Conservation (phyloP, 1,140 invertebrate genomes). For the Tachypleus tridentatus region DNA sequence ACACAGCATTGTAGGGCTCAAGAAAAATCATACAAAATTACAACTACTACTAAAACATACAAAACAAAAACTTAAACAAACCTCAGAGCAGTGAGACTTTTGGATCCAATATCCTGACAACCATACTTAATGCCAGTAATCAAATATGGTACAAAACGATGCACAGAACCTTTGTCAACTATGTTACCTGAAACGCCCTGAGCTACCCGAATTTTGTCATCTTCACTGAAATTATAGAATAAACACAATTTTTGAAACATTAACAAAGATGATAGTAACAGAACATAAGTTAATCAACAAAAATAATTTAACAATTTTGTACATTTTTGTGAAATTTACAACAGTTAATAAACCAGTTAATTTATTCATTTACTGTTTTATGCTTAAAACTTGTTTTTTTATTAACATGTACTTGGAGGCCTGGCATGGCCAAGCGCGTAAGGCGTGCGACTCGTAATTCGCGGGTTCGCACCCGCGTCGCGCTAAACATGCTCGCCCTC, state of each 20-base stretch:
- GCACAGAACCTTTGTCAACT: slow-evolving; percentile 92
- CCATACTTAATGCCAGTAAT: slow-evolving; percentile 91
- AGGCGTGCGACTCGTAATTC: too few relatives aligned
- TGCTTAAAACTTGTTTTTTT: too few relatives aligned
- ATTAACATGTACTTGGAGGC: too few relatives aligned
- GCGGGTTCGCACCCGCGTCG: too few relatives aligned
- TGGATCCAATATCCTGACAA: slow-evolving; percentile 92
- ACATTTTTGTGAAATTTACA: neutral
- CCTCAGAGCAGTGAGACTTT: slow-evolving; percentile 38
- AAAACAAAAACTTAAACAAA: slow-evolving; percentile 17
- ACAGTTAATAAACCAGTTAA: neutral
- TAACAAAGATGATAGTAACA: neutral
- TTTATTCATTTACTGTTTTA: too few relatives aligned
- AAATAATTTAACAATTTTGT: neutral
- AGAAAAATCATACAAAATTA: neutral
- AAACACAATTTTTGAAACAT: neutral
- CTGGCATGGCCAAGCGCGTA: too few relatives aligned
- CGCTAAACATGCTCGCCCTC: too few relatives aligned
- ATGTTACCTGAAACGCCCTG: slow-evolving; percentile 97
- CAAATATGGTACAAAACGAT: slow-evolving; percentile 91
- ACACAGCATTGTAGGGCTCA: too few relatives aligned
- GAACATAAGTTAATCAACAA: neutral
- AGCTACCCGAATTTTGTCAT: slow-evolving; percentile 93
- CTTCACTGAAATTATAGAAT: slow-evolving; percentile 49
- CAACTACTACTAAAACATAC: neutral